Conservation (phyloP, 2,113 vertebrate species). For the Brienomyrus longianalis region DNA sequence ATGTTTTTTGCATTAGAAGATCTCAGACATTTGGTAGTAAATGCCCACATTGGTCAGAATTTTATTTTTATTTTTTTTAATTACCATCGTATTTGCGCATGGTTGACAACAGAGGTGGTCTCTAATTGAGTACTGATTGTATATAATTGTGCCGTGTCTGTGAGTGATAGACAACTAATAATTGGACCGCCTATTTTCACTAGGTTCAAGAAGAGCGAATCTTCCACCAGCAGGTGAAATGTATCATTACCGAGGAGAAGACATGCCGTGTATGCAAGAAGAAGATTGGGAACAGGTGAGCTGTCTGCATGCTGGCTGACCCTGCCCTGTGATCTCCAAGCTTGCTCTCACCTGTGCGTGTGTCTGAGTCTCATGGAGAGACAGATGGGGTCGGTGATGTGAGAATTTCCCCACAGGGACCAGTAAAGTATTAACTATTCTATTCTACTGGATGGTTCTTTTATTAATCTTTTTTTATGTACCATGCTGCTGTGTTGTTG, state of each 20-base stretch:
- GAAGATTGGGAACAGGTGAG: constrained; percentile 95
- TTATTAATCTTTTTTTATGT: neutral
- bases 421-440: neutral
- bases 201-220: constrained; percentile 95
- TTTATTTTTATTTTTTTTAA: neutral
- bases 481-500: neutral
- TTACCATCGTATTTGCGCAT: neutral
- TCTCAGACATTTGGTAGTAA: neutral
- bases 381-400: neutral
- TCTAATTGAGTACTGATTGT: neutral
- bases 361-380: neutral
- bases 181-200: neutral
- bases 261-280: constrained; percentile 96
- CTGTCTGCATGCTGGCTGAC: neutral
- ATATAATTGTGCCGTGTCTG: neutral
- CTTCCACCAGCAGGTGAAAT: constrained; percentile 95
- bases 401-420: neutral
- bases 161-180: neutral
- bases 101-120: neutral
- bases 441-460: neutral
- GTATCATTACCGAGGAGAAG: constrained; percentile 96
- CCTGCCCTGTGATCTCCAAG: neutral
- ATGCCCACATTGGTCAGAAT: neutral
- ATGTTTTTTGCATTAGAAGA: neutral
- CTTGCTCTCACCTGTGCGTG: neutral